Conservation (phyloP, 30 jellyfish, hydroid and myxozoan genomes). For the Aurelia sp. region DNA sequence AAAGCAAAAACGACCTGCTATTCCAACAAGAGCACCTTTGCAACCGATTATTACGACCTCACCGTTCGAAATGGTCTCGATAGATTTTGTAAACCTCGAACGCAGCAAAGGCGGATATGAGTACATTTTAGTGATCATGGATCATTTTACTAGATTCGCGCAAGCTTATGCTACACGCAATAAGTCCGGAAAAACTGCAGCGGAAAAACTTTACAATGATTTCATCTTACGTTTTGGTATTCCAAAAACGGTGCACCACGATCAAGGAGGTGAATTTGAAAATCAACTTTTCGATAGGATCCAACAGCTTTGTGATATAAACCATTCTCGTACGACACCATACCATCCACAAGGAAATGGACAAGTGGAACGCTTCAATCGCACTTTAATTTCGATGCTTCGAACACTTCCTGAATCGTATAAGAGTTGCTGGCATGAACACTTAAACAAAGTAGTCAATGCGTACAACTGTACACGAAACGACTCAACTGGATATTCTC, state of each 20-base stretch:
- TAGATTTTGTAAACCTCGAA: slow-evolving; percentile 21
- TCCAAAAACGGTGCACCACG: slow-evolving; percentile 28
- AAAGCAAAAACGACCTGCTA: slow-evolving; percentile 3
- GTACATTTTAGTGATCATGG: slow-evolving; percentile 57
- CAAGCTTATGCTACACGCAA: slow-evolving; percentile 61
- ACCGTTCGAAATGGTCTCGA: slow-evolving; percentile 34
- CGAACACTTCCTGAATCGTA: slow-evolving; percentile 36
- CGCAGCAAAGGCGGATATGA: slow-evolving; percentile 9
- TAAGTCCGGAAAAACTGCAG: slow-evolving; percentile 43
- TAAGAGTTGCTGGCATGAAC: slow-evolving; percentile 56
- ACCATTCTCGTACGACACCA: too few relatives aligned
- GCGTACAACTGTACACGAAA: slow-evolving; percentile 63
- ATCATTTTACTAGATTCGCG: slow-evolving; percentile 40
- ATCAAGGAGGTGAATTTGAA: too few relatives aligned
- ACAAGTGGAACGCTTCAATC: slow-evolving; percentile 15
- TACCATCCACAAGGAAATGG: too few relatives aligned
- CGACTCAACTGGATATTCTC: slow-evolving; percentile 34
- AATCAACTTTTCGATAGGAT: too few relatives aligned
- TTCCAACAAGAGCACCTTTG: slow-evolving; percentile 34
- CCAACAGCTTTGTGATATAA: too few relatives aligned
- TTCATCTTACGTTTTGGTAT: slow-evolving; percentile 56
- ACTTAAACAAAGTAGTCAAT: slow-evolving; percentile 31
- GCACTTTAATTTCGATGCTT: slow-evolving; percentile 45
- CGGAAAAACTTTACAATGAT: slow-evolving; percentile 32
- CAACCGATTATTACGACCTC: slow-evolving; percentile 20